A percentile compares a stretch with the other conserved stretches of the same genome.
Evolutionary conservation across 2,113 vertebrate genomes (phyloP).

Genomic region (Dromas ardeola): DNA sequence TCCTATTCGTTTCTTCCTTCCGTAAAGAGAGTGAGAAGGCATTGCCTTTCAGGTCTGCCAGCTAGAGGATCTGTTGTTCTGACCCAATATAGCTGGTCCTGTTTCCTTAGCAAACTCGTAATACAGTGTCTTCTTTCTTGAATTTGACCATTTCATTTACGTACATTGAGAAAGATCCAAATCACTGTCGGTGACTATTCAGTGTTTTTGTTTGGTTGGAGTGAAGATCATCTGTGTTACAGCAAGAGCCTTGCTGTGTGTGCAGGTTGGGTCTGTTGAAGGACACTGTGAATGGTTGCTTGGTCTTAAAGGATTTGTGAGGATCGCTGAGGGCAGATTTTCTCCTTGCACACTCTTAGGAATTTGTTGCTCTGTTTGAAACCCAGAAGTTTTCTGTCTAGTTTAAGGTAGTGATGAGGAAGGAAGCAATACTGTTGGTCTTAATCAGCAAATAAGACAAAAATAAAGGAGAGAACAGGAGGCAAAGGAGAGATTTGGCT

Average conservation of each 20-base stretch:
- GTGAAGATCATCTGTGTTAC: neutral
- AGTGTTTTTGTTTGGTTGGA: neutral
- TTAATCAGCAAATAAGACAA: neutral
- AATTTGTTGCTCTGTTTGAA: neutral
- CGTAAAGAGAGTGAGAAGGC: neutral
- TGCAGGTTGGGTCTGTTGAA: neutral
- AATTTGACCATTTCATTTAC: neutral
- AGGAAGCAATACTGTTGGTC: neutral
- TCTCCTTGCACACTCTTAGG: neutral
- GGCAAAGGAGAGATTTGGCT: neutral
- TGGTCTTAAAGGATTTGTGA: neutral
- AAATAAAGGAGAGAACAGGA: neutral
- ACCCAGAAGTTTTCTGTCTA: neutral
- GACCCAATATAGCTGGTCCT: neutral
- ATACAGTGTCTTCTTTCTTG: neutral
- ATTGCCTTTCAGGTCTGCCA: neutral
- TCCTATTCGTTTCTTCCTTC: neutral
- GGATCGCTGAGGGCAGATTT: neutral
- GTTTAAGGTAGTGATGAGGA: neutral
- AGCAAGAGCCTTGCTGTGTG: neutral
- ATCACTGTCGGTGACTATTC: fast-evolving
- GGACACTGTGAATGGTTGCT: neutral
- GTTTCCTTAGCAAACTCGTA: neutral
- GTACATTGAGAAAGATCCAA: neutral
- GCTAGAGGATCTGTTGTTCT: neutral